A percentile compares a stretch with the other conserved stretches of the same genome.
Conservation (phyloP, 1,140 invertebrate species). For the Lucilia sericata region DNA sequence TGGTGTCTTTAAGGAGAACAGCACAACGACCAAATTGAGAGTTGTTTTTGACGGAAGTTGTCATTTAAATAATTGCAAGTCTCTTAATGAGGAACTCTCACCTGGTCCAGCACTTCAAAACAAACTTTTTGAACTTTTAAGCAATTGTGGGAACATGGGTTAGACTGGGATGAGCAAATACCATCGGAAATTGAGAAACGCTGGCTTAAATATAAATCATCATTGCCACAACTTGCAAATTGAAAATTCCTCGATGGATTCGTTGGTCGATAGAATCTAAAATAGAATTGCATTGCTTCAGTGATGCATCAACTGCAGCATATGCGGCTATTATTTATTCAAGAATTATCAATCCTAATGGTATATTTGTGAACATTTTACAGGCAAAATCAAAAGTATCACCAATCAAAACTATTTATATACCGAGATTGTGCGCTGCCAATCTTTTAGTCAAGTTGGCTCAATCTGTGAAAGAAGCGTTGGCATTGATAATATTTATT, state of each 20-base stretch:
- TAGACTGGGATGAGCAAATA: constrained; percentile 60
- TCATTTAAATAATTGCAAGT: constrained; percentile 37
- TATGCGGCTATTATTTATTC: constrained; percentile 48
- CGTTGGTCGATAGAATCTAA: not conserved
- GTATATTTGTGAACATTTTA: constrained; percentile 49
- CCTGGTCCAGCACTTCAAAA: constrained; percentile 60
- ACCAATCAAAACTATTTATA: constrained; percentile 54
- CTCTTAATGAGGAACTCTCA: constrained; percentile 60
- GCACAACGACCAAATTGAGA: not conserved
- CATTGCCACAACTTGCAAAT: constrained; percentile 47
- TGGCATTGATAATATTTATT: not conserved
- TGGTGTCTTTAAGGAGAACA: not conserved
- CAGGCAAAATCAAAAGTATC: constrained; percentile 57
- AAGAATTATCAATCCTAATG: constrained; percentile 34
- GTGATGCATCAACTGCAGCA: constrained; percentile 53
- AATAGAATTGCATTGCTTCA: constrained; percentile 61
- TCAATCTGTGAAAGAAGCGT: not conserved
- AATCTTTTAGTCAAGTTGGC: constrained; percentile 38
- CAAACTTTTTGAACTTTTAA: constrained; percentile 54
- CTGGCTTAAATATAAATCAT: constrained; percentile 50
- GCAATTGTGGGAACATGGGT: constrained; percentile 56
- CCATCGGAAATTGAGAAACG: constrained; percentile 45
- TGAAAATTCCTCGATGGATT: constrained; percentile 49
- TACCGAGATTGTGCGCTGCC: constrained; percentile 55
- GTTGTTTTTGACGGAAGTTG: not conserved